phyloP scores from a whole-genome alignment of 2,888 invertebrate genomes.

The Pseudococcus longispinus region DNA sequence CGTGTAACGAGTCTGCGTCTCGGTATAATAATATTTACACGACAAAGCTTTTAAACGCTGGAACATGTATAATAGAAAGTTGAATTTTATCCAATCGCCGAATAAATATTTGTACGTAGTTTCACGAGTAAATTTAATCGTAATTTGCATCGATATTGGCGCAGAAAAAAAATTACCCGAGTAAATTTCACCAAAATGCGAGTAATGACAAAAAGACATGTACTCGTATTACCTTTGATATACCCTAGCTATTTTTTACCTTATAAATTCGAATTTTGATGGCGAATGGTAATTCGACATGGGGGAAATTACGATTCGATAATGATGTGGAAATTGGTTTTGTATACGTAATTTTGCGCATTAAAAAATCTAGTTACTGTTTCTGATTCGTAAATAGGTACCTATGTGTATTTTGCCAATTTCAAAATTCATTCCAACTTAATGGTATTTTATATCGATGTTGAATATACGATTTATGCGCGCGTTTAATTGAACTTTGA shows the following conservation, averaged over 20 bases:
- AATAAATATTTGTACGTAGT: background rate
- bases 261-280: background rate
- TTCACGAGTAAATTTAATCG: background rate
- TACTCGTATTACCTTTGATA: background rate
- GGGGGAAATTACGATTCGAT: background rate
- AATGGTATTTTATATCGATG: background rate
- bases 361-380: background rate
- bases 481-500: background rate
- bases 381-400: background rate
- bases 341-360: background rate
- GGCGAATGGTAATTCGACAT: background rate
- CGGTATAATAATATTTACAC: background rate
- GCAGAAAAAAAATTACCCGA: background rate
- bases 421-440: background rate
- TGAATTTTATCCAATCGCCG: background rate
- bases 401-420: background rate
- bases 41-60: conserved; percentile 4
- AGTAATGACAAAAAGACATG: background rate
- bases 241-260: background rate
- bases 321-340: background rate
- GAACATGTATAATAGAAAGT: background rate
- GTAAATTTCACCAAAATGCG: background rate
- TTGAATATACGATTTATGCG: background rate
- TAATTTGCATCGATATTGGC: background rate
- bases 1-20: background rate